Percentiles rank a stretch among this genome's conserved stretches.
Conservation (phyloP, 2,113 vertebrate genomes). For the Trinectes maculatus region DNA sequence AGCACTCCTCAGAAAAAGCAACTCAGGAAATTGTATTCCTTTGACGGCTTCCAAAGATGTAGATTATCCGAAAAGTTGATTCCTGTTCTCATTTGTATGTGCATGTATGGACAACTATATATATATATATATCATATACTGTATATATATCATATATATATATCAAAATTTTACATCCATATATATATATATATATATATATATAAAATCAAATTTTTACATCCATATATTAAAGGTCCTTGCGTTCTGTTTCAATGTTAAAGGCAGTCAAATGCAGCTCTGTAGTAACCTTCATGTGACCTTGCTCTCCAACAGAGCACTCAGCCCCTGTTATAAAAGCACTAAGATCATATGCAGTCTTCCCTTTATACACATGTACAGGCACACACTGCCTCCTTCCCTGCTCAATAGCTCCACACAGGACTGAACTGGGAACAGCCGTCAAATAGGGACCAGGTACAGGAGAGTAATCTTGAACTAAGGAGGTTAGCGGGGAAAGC, state of each 20-base stretch:
- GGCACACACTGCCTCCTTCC: conserved; percentile 8
- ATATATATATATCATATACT: no score
- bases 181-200: conserved; percentile 9
- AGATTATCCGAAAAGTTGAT: background rate
- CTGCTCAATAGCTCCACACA: conserved; percentile 14
- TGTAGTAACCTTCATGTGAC: conserved; percentile 44
- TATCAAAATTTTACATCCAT: no score
- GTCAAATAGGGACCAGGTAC: conserved; percentile 41
- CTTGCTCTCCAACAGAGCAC: conserved; percentile 40
- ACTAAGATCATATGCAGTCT: conserved; percentile 41
- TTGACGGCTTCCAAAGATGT: background rate
- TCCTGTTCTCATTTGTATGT: background rate
- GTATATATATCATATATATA: conserved; percentile 4
- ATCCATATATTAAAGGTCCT: conserved; percentile 19
- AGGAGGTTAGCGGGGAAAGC: conserved; percentile 57
- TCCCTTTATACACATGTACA: conserved; percentile 19
- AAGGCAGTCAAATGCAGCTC: conserved; percentile 33
- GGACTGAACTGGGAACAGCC: conserved; percentile 52
- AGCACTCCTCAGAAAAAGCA: background rate
- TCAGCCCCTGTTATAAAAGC: conserved; percentile 57
- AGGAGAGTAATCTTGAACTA: conserved; percentile 54
- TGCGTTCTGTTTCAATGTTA: conserved; percentile 57
- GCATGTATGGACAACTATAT: background rate
- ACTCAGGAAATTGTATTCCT: background rate
- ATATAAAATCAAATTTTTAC: no score